Conservation (phyloP, 2,888 invertebrate genomes). For the Eutolmus rufibarbis region DNA sequence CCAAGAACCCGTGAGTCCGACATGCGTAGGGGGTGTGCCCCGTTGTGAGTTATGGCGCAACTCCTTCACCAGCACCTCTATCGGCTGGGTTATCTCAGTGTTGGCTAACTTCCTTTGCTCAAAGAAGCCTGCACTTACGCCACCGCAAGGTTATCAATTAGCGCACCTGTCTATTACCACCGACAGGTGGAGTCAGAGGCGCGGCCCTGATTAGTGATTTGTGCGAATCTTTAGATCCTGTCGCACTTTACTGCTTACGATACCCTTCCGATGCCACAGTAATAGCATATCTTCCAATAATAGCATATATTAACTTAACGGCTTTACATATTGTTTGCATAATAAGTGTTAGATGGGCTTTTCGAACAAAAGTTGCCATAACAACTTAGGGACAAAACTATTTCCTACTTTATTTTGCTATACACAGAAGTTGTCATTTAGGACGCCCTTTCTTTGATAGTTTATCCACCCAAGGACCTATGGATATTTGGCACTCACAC, state of each 20-base stretch:
- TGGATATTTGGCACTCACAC: too few relatives aligned
- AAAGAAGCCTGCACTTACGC: not conserved
- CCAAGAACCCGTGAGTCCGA: not conserved
- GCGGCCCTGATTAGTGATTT: not conserved
- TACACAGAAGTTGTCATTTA: too few relatives aligned
- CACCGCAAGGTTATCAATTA: not conserved
- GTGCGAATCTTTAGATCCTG: not conserved
- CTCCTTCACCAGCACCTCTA: not conserved
- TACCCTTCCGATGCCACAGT: not conserved
- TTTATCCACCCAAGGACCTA: too few relatives aligned
- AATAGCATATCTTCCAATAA: not conserved
- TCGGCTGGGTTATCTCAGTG: not conserved
- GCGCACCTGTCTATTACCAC: not conserved
- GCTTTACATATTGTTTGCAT: not conserved
- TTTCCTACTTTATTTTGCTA: too few relatives aligned
- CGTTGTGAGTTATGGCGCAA: slow-evolving; percentile 2
- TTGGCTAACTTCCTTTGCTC: not conserved
- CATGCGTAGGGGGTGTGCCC: slow-evolving; percentile 22
- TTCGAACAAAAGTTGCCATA: not conserved
- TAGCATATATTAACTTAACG: not conserved
- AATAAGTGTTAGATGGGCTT: not conserved
- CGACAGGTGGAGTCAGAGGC: not conserved
- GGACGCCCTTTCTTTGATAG: too few relatives aligned
- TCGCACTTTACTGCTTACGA: not conserved
- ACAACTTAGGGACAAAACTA: too few relatives aligned